Evolutionary conservation across 2,113 vertebrate species (phyloP).

Genomic region (Oncorhynchus mykiss): DNA sequence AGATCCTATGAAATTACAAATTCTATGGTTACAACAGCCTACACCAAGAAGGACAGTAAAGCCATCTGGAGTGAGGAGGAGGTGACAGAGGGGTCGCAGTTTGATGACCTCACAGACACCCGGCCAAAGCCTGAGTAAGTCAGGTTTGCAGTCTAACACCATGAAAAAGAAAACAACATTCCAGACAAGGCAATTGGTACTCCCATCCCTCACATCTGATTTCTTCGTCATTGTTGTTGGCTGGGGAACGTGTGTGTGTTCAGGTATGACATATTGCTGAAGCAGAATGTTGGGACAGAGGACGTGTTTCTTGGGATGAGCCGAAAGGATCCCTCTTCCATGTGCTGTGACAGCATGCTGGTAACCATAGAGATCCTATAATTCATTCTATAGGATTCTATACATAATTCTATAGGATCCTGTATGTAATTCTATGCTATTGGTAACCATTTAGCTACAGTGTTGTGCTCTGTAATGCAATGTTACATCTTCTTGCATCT

Average conservation of each 20-base stretch:
- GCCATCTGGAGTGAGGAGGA: conserved; percentile 88
- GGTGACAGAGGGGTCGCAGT: conserved; percentile 80
- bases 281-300: conserved; percentile 87
- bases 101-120: conserved; percentile 80
- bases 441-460: too few species aligned
- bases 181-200: too few species aligned
- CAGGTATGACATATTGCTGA: conserved; percentile 88
- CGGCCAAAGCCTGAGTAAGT: conserved; percentile 90
- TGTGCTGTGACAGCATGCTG: conserved; percentile 90
- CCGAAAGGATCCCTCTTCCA: conserved; percentile 86
- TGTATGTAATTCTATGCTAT: too few species aligned
- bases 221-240: too few species aligned
- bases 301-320: conserved; percentile 88
- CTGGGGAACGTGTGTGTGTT: conserved; percentile 65
- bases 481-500: too few species aligned
- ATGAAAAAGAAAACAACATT: too few species aligned
- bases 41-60: conserved; percentile 67
- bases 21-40: neutral
- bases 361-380: conserved; percentile 61
- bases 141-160: too few species aligned
- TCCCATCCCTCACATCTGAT: too few species aligned
- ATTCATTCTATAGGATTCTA: too few species aligned
- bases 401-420: too few species aligned
- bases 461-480: too few species aligned
- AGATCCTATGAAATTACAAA: neutral